Evolutionary conservation across 2,888 invertebrate genomes (phyloP).

Genomic region (Poecilobothrus nobilitatus): DNA sequence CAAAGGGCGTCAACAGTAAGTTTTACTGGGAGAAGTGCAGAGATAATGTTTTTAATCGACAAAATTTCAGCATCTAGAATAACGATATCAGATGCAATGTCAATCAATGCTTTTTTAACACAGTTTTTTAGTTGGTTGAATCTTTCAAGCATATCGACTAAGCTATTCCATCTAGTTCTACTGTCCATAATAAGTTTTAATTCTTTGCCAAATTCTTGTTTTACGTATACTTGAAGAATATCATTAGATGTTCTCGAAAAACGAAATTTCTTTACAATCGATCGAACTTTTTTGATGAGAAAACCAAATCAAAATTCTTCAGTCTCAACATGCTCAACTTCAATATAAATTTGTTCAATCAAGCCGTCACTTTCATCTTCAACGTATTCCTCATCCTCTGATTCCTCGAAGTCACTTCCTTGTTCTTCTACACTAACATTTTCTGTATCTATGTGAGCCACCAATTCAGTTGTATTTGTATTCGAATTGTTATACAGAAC

Average conservation of each 20-base stretch:
- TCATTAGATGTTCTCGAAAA: conserved; percentile 7
- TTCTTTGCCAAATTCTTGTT: conserved; percentile 12
- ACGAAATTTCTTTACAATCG: neutral
- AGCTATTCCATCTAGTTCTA: neutral
- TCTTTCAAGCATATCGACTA: neutral
- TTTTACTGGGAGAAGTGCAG: neutral
- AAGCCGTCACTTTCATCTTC: too few relatives aligned
- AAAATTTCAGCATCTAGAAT: neutral
- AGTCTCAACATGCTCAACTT: too few relatives aligned
- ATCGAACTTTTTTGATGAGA: neutral
- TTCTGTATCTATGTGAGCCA: too few relatives aligned
- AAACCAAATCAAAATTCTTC: too few relatives aligned
- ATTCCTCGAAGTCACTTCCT: too few relatives aligned
- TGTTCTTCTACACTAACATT: too few relatives aligned
- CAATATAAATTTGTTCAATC: too few relatives aligned
- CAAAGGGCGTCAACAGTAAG: neutral
- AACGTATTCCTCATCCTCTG: too few relatives aligned
- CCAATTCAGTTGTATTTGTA: too few relatives aligned
- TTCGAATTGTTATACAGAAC: too few relatives aligned
- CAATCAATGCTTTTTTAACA: neutral
- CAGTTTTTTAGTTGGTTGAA: neutral
- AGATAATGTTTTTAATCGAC: neutral
- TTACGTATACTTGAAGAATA: neutral
- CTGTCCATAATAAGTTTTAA: neutral
- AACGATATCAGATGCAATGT: too few relatives aligned